Percentiles rank a stretch among this genome's conserved stretches.
Evolutionary conservation across 2,113 vertebrate genomes (phyloP).

Genomic region (Apteryx mantelli): DNA sequence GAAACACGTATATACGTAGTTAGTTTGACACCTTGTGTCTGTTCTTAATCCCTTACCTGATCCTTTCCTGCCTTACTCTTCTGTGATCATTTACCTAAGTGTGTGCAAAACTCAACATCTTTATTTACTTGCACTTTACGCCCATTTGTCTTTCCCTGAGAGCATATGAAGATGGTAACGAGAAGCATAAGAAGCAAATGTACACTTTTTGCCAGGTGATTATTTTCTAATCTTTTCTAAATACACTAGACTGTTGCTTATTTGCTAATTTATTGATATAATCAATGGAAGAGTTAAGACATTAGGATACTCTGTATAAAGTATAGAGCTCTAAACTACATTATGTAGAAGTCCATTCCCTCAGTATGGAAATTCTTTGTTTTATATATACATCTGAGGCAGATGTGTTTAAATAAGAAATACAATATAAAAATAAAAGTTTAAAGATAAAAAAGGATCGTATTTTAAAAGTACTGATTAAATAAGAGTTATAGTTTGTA

Average conservation of each 20-base stretch:
- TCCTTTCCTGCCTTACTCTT: background rate
- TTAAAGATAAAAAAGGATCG: background rate
- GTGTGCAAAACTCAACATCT: background rate
- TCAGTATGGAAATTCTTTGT: background rate
- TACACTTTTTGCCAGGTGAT: background rate
- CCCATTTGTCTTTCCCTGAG: background rate
- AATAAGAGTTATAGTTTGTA: background rate
- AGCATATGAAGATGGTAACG: background rate
- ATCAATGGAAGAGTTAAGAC: background rate
- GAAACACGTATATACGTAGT: background rate
- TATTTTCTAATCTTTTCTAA: background rate
- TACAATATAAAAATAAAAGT: background rate
- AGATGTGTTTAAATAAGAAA: background rate
- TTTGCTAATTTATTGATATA: background rate
- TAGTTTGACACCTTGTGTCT: background rate
- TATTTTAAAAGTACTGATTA: background rate
- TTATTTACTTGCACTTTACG: background rate
- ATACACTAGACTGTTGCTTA: background rate
- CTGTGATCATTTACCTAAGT: background rate
- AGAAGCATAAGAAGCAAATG: background rate
- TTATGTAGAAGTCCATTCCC: background rate
- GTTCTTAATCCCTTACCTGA: background rate
- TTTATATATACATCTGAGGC: background rate
- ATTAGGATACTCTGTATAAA: background rate
- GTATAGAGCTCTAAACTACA: background rate